Percentiles rank a stretch among this genome's conserved stretches.
Evolutionary conservation across 2,888 invertebrate genomes (phyloP).

Genomic region (Ariolimax columbianus): DNA sequence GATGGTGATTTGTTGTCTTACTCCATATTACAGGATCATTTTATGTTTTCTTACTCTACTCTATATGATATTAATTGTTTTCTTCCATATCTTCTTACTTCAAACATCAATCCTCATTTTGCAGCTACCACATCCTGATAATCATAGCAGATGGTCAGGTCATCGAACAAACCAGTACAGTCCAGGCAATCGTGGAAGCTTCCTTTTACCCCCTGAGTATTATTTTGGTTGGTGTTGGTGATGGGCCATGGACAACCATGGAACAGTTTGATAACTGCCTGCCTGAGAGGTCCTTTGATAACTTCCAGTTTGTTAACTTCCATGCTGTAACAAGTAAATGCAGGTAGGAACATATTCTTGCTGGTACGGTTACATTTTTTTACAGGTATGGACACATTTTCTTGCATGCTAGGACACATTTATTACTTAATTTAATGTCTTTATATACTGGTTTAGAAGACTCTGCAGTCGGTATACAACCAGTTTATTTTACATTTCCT

Average conservation of each 20-base stretch:
- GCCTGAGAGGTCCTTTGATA: constrained; percentile 81
- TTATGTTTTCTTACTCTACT: neutral
- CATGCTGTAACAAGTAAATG: constrained; percentile 74
- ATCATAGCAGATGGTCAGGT: constrained; percentile 81
- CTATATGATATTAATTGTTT: neutral
- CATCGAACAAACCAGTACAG: constrained; percentile 79
- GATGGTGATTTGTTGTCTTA: neutral
- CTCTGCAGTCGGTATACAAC: too few relatives aligned
- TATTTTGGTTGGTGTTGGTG: constrained; percentile 81
- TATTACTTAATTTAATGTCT: too few relatives aligned
- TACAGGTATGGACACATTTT: too few relatives aligned
- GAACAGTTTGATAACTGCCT: constrained; percentile 80
- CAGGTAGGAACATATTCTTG: too few relatives aligned
- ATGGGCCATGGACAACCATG: constrained; percentile 81
- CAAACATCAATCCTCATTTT: neutral
- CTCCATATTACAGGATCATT: neutral
- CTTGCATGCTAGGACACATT: too few relatives aligned
- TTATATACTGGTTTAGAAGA: too few relatives aligned
- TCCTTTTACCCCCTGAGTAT: constrained; percentile 80
- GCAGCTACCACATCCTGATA: constrained; percentile 77
- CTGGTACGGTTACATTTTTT: too few relatives aligned
- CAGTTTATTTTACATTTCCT: too few relatives aligned
- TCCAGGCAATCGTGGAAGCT: constrained; percentile 80
- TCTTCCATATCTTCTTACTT: neutral
- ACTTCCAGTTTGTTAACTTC: constrained; percentile 81